Percentiles rank a stretch among this genome's conserved stretches.
These are phyloP conservation scores for Iphiclides podalirius DNA, from an alignment of 2,888 invertebrate species.

Conservation along the genomic window DNA sequence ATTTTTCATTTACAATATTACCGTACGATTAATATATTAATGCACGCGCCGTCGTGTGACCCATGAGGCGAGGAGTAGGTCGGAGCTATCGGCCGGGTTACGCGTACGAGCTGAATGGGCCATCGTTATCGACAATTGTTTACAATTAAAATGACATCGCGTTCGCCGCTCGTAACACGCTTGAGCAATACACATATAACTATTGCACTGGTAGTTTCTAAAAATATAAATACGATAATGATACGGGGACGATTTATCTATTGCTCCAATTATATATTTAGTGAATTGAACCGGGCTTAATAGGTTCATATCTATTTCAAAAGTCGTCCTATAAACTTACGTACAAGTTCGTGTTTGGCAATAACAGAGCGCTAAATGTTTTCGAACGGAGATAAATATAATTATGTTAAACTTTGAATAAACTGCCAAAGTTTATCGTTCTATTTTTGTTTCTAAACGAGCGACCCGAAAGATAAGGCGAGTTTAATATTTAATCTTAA, in stretches of 20 bases:
- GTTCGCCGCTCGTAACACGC: not conserved
- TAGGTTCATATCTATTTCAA: no score
- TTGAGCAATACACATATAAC: slow-evolving; percentile 8
- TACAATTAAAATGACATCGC: slow-evolving; percentile 13
- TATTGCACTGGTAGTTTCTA: not conserved
- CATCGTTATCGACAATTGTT: slow-evolving; percentile 6
- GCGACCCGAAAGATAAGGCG: no score
- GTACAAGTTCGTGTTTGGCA: no score
- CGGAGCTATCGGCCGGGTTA: slow-evolving; percentile 15
- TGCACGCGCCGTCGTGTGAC: slow-evolving; percentile 1
- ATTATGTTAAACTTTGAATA: no score
- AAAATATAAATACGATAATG: not conserved
- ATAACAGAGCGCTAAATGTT: no score
- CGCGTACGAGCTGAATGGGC: slow-evolving; percentile 14
- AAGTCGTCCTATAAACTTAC: no score
- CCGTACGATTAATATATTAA: no score
- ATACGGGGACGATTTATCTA: not conserved
- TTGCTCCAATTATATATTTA: not conserved
- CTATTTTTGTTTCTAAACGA: no score
- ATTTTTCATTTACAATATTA: no score
- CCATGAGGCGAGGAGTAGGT: not conserved
- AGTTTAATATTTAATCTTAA: no score
- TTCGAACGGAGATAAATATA: no score
- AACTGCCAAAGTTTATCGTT: no score
- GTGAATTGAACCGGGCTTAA: not conserved